Conservation (phyloP, 2,113 vertebrate species). For the Corythoichthys haematopterus region DNA sequence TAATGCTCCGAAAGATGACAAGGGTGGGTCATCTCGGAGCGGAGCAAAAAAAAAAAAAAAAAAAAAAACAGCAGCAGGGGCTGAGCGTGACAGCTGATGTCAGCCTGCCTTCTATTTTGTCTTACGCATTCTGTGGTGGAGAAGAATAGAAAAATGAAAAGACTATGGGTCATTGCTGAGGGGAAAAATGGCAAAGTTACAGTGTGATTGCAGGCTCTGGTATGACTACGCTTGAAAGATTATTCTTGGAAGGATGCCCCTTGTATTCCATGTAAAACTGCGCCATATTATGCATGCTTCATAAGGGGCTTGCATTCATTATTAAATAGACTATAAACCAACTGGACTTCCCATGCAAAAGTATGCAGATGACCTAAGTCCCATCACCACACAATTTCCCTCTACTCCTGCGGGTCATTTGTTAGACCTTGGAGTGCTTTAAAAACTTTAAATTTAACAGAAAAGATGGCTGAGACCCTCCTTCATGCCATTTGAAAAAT, state of each 20-base stretch:
- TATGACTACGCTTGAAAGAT: slow-evolving; percentile 8
- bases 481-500: not conserved
- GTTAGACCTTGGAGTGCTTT: not conserved
- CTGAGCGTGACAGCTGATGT: slow-evolving; percentile 42
- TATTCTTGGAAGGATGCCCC: slow-evolving; percentile 1
- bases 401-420: not conserved
- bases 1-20: slow-evolving; percentile 64
- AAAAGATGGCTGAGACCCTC: not conserved
- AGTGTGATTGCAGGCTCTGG: slow-evolving; percentile 32
- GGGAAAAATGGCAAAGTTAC: slow-evolving; percentile 39
- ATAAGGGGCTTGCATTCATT: not conserved
- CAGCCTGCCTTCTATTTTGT: slow-evolving; percentile 48
- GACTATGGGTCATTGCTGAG: slow-evolving; percentile 41
- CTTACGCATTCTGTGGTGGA: slow-evolving; percentile 39
- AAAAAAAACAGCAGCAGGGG: slow-evolving; percentile 42
- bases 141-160: slow-evolving; percentile 22
- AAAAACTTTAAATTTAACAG: not conserved
- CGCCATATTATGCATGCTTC: slow-evolving; percentile 1
- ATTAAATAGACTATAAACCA: not conserved
- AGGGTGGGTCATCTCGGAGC: slow-evolving; percentile 53
- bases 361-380: not conserved
- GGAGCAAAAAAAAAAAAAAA: not conserved
- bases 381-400: not conserved
- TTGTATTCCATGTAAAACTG: slow-evolving; percentile 1
- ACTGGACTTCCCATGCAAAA: not conserved